phyloP scores from a whole-genome alignment of 2,888 invertebrate genomes.

The Heteromurus nitidus region DNA sequence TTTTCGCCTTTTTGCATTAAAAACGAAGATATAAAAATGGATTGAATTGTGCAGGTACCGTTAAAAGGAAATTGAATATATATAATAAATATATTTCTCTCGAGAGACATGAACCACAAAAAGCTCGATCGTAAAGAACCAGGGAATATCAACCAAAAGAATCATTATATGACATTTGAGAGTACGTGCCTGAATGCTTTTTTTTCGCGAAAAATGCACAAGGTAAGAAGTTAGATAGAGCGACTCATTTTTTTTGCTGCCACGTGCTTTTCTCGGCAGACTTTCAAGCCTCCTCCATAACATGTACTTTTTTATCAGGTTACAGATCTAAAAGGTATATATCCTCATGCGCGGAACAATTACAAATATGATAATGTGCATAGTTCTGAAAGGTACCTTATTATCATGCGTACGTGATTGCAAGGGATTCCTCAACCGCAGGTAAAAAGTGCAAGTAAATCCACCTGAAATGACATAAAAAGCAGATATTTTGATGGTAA shows the following conservation, averaged over 20 bases:
- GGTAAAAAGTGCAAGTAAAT: slow-evolving; percentile 29
- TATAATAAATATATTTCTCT: too few relatives aligned
- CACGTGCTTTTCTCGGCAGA: slow-evolving; percentile 47
- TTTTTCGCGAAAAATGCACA: too few relatives aligned
- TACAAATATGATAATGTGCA: neutral
- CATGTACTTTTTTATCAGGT: neutral
- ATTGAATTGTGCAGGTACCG: too few relatives aligned
- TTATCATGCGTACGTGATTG: slow-evolving; percentile 22
- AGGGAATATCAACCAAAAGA: slow-evolving; percentile 18
- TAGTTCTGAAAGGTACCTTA: slow-evolving; percentile 39
- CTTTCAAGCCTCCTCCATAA: neutral
- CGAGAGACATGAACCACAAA: neutral
- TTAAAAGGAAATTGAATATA: too few relatives aligned
- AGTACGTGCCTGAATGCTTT: too few relatives aligned
- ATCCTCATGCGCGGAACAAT: too few relatives aligned
- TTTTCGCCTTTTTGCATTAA: too few relatives aligned
- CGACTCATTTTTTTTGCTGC: slow-evolving; percentile 28
- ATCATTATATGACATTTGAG: too few relatives aligned
- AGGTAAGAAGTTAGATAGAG: too few relatives aligned
- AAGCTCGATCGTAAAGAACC: slow-evolving; percentile 9
- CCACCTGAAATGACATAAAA: slow-evolving; percentile 34
- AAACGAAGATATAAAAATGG: too few relatives aligned
- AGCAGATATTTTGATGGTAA: neutral
- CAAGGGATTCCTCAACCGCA: slow-evolving; percentile 33
- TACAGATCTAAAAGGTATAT: neutral